These are phyloP conservation scores for Poeciliopsis turneri DNA, from an alignment of 2,797 vertebrate species.

Conservation along the genomic window DNA sequence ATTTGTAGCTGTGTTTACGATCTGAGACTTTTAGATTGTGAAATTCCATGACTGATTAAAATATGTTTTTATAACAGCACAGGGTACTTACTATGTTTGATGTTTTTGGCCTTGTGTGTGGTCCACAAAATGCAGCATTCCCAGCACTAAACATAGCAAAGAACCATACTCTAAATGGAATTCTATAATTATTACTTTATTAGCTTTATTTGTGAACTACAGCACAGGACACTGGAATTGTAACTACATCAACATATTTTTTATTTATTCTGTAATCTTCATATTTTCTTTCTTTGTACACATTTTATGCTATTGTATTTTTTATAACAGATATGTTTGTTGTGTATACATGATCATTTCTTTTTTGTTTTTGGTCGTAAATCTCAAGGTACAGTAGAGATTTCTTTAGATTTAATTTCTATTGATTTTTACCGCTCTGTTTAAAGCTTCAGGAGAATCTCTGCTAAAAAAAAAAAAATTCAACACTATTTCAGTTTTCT, in stretches of 20 bases:
- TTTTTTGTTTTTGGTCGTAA: constrained; percentile 35
- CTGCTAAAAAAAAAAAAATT: constrained; percentile 14
- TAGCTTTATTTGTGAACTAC: constrained; percentile 61
- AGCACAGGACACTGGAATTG: constrained; percentile 76
- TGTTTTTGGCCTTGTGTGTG: neutral
- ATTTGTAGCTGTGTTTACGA: constrained; percentile 8
- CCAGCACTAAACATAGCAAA: constrained; percentile 4
- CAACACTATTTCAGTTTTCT: constrained; percentile 51
- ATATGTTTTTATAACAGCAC: constrained; percentile 13
- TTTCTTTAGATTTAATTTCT: constrained; percentile 50
- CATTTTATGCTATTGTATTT: constrained; percentile 61
- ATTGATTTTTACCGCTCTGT: constrained; percentile 41
- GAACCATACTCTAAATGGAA: constrained; percentile 48
- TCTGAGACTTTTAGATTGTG: constrained; percentile 7
- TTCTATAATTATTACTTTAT: constrained; percentile 76
- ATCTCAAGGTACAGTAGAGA: constrained; percentile 45
- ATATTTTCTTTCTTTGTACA: constrained; percentile 60
- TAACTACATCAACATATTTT: constrained; percentile 59
- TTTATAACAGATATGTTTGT: constrained; percentile 57
- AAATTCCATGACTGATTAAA: constrained; percentile 38
- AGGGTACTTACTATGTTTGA: neutral
- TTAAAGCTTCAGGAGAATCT: constrained; percentile 39
- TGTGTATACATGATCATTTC: constrained; percentile 41
- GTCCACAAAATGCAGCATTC: constrained; percentile 35
- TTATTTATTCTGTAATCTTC: constrained; percentile 83